Conservation (phyloP, 1,140 invertebrate species). For the Ruditapes philippinarum region DNA sequence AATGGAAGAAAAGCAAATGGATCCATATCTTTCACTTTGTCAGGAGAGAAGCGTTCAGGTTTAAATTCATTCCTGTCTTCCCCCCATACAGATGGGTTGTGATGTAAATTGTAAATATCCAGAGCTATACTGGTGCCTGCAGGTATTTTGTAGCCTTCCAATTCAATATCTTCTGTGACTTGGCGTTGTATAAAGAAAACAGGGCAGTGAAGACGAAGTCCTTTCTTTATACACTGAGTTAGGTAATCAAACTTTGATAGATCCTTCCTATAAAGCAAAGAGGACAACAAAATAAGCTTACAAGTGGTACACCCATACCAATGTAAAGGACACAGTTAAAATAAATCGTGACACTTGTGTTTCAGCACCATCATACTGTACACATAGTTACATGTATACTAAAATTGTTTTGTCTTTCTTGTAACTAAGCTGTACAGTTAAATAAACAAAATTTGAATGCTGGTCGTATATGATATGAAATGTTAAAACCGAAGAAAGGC, state of each 20-base stretch:
- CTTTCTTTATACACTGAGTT: constrained; percentile 85
- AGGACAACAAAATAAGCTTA: neutral
- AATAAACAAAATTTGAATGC: too few relatives aligned
- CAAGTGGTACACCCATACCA: too few relatives aligned
- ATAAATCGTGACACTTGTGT: too few relatives aligned
- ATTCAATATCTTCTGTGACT: constrained; percentile 52
- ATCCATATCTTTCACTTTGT: constrained; percentile 66
- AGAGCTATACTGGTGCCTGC: constrained; percentile 60
- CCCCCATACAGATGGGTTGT: constrained; percentile 69
- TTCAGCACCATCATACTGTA: too few relatives aligned
- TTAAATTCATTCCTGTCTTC: constrained; percentile 67
- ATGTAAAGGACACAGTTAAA: too few relatives aligned
- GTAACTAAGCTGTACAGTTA: too few relatives aligned
- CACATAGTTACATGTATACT: too few relatives aligned
- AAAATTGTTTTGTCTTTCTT: too few relatives aligned
- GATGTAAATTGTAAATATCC: constrained; percentile 70
- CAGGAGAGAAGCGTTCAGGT: constrained; percentile 71
- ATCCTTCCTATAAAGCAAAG: constrained; percentile 72
- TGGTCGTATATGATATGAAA: too few relatives aligned
- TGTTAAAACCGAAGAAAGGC: too few relatives aligned
- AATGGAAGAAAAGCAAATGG: constrained; percentile 76
- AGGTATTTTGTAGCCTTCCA: constrained; percentile 68
- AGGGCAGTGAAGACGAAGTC: constrained; percentile 84
- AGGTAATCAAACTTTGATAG: constrained; percentile 83
- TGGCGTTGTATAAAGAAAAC: constrained; percentile 91